These are phyloP conservation scores for Drosophila anomalata DNA, from an alignment of 2,888 invertebrate species.

Conservation along the genomic window DNA sequence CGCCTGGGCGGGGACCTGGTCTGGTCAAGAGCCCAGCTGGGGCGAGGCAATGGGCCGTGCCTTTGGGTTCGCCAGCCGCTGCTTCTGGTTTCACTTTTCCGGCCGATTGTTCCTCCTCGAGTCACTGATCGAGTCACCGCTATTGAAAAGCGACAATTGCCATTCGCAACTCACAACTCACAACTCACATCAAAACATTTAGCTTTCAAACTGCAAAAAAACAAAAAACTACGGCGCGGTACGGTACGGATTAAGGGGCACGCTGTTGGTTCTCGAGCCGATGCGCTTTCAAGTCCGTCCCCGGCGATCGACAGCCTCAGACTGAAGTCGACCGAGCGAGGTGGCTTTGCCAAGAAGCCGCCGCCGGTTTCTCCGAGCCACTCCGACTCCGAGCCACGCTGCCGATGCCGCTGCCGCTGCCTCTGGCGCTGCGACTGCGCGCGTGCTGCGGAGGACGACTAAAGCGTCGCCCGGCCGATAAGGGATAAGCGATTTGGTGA, in stretches of 20 bases:
- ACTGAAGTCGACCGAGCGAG: slow-evolving; percentile 29
- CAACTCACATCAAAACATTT: slow-evolving; percentile 66
- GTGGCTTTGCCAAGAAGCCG: slow-evolving; percentile 32
- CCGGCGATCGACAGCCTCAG: slow-evolving; percentile 79
- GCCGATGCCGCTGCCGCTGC: neutral
- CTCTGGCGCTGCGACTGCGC: slow-evolving; percentile 56
- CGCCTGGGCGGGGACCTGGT: too few species aligned
- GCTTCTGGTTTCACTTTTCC: too few species aligned
- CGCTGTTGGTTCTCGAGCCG: neutral
- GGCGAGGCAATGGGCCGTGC: too few species aligned
- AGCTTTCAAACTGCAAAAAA: slow-evolving; percentile 32
- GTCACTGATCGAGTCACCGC: too few species aligned
- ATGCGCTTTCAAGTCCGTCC: slow-evolving; percentile 53
- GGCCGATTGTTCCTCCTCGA: too few species aligned
- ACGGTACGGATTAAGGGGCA: neutral
- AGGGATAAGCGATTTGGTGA: slow-evolving; percentile 14
- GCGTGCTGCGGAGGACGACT: slow-evolving; percentile 54
- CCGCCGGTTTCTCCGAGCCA: slow-evolving; percentile 16
- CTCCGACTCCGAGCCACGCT: neutral
- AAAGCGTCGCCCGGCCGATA: slow-evolving; percentile 23
- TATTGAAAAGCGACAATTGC: too few species aligned
- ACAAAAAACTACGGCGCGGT: slow-evolving; percentile 1
- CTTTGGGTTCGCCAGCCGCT: too few species aligned
- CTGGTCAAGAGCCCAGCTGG: too few species aligned
- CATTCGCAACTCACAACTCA: slow-evolving; percentile 9